phyloP scores from a whole-genome alignment of 1,140 invertebrate genomes.

The Samia ricini region DNA sequence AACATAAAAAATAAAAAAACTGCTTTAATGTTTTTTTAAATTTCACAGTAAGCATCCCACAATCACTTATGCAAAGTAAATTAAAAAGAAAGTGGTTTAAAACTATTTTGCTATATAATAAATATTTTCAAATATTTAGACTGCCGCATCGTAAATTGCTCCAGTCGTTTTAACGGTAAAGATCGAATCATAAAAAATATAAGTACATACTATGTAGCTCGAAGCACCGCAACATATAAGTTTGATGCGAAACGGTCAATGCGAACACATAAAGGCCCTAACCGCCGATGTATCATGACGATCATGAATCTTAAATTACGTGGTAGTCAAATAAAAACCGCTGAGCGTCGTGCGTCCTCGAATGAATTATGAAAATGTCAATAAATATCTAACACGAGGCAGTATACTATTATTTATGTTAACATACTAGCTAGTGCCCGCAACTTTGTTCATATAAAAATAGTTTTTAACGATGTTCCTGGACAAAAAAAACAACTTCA shows the following conservation, averaged over 20 bases:
- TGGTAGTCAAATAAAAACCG: neutral
- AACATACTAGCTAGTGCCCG: too few species aligned
- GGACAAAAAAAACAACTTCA: too few species aligned
- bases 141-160: neutral
- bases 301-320: constrained; percentile 6
- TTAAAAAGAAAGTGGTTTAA: too few species aligned
- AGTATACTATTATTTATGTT: neutral
- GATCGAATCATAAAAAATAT: neutral
- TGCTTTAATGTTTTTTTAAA: too few species aligned
- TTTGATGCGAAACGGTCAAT: constrained; percentile 7
- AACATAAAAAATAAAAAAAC: too few species aligned
- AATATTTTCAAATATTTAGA: neutral
- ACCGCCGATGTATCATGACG: constrained; percentile 7
- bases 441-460: too few species aligned
- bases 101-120: neutral
- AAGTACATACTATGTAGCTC: neutral
- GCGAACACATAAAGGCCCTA: neutral
- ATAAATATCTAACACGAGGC: constrained; percentile 7
- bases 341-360: neutral
- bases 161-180: neutral
- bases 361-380: constrained; percentile 8
- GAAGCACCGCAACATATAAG: neutral
- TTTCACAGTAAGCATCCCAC: too few species aligned
- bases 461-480: too few species aligned
- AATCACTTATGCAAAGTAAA: neutral